Evolutionary conservation across 53 echinoderm and acorn worm genomes (phyloP).

Genomic region (Stichopus horrens): DNA sequence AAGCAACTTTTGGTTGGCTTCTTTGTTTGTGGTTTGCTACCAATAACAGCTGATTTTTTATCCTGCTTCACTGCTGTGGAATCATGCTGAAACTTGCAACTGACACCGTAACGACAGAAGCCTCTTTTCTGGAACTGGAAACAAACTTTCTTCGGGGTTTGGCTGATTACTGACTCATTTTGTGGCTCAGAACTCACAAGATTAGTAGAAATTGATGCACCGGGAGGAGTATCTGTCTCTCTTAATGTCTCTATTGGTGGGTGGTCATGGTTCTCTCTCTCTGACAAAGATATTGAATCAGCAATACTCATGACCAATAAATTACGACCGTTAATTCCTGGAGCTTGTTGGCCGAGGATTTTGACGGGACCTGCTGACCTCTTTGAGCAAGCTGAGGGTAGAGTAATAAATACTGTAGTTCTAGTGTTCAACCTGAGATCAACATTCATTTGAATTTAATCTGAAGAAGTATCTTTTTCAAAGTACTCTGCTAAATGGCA

Average conservation of each 20-base stretch:
- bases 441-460: too few species aligned
- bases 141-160: not conserved
- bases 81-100: conserved; percentile 67
- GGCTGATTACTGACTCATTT: not conserved
- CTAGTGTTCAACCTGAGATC: too few species aligned
- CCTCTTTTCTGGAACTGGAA: conserved; percentile 63
- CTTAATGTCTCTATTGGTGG: not conserved
- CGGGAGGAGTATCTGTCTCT: conserved; percentile 26
- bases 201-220: not conserved
- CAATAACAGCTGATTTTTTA: not conserved
- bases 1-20: conserved; percentile 47
- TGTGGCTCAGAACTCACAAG: not conserved
- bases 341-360: conserved; percentile 1
- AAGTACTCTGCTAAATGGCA: too few species aligned
- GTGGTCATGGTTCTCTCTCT: not conserved
- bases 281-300: conserved; percentile 25
- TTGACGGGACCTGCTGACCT: not conserved
- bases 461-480: too few species aligned
- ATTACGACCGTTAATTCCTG: not conserved
- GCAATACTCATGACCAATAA: conserved; percentile 44
- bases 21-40: conserved; percentile 14
- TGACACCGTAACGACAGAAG: conserved; percentile 59
- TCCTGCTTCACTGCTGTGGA: not conserved
- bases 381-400: not conserved
- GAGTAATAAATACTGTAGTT: not conserved